Percentiles rank a stretch among this genome's conserved stretches.
Evolutionary conservation across 2,888 invertebrate genomes (phyloP).

Genomic region (Crematogaster levior): DNA sequence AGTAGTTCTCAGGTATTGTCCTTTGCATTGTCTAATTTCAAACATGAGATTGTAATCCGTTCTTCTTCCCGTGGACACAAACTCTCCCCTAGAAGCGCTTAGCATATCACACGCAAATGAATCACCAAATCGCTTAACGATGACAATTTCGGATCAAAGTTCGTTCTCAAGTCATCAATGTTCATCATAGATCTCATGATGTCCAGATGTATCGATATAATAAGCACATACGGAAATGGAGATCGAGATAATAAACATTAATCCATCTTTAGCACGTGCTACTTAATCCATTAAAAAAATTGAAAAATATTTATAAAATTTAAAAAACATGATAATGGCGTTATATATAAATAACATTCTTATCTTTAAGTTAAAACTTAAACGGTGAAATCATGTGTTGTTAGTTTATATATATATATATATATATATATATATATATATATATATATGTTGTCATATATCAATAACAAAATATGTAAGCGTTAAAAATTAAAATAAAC

Average conservation of each 20-base stretch:
- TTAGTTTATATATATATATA: too few relatives aligned
- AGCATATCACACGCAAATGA: constrained; percentile 51
- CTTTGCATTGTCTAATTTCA: constrained; percentile 32
- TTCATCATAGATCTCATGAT: constrained; percentile 38
- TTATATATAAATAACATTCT: neutral
- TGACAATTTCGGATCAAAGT: constrained; percentile 49
- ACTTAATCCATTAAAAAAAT: too few relatives aligned
- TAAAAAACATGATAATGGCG: neutral
- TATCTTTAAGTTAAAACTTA: neutral
- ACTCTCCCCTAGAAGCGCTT: constrained; percentile 41
- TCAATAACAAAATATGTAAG: too few relatives aligned
- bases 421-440: too few relatives aligned
- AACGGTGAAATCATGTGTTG: neutral
- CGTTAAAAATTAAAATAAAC: too few relatives aligned
- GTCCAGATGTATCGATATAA: constrained; percentile 23
- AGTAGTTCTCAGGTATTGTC: constrained; percentile 6
- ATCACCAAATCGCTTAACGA: constrained; percentile 49
- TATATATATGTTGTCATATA: too few relatives aligned
- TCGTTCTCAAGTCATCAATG: constrained; percentile 55
- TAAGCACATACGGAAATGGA: constrained; percentile 41
- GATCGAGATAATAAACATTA: constrained; percentile 44
- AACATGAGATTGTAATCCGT: constrained; percentile 38
- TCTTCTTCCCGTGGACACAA: constrained; percentile 24
- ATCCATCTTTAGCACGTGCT: constrained; percentile 42
- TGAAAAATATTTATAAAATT: constrained; percentile 25